Evolutionary conservation across 2,113 vertebrate genomes (phyloP).

Genomic region (Numida meleagris): DNA sequence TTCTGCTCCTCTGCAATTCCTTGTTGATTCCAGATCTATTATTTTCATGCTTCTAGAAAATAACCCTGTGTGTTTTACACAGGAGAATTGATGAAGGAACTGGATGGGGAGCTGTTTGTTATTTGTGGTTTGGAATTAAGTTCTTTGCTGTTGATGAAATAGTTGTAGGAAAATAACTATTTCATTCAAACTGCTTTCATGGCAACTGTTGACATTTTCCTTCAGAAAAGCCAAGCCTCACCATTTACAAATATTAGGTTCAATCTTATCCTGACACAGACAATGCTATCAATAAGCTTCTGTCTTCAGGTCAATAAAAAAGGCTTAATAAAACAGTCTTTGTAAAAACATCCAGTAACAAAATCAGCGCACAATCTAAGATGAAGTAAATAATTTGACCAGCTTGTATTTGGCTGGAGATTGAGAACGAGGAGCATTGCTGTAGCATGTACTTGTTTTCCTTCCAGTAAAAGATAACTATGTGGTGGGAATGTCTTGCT

Average conservation of each 20-base stretch:
- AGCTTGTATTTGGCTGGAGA: not conserved
- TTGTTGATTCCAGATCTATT: not conserved
- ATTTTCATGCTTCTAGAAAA: not conserved
- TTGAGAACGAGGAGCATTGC: not conserved
- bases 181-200: not conserved
- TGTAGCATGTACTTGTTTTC: not conserved
- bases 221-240: slow-evolving; percentile 17
- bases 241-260: not conserved
- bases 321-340: not conserved
- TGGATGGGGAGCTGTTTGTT: not conserved
- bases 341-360: not conserved
- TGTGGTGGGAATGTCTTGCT: not conserved
- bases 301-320: not conserved
- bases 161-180: not conserved
- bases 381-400: not conserved
- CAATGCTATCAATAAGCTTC: not conserved
- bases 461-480: not conserved
- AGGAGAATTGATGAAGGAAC: not conserved
- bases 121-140: not conserved
- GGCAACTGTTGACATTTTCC: not conserved
- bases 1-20: not conserved
- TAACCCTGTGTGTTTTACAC: not conserved
- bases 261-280: not conserved
- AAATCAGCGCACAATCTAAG: not conserved
- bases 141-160: not conserved